Conservation (phyloP, 2,888 invertebrate genomes). For the Formica aserva region DNA sequence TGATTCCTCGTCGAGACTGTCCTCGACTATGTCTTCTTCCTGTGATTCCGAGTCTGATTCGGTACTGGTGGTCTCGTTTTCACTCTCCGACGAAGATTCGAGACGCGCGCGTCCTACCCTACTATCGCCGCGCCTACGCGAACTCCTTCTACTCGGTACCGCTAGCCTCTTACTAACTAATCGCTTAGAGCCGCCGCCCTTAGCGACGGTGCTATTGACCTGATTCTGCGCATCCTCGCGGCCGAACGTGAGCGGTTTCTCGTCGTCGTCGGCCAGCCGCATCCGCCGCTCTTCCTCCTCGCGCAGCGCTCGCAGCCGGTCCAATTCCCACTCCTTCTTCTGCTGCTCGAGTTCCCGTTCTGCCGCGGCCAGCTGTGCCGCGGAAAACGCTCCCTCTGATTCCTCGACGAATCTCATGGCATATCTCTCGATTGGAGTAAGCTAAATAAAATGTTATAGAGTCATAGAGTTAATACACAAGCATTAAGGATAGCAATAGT, state of each 20-base stretch:
- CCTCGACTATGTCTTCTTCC: constrained; percentile 75
- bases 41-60: constrained; percentile 79
- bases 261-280: constrained; percentile 88
- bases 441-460: constrained; percentile 86
- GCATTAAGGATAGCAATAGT: not conserved
- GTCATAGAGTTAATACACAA: not conserved
- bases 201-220: constrained; percentile 89
- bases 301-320: constrained; percentile 90
- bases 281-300: constrained; percentile 89
- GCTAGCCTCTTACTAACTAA: constrained; percentile 77
- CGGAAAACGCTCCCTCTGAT: constrained; percentile 91
- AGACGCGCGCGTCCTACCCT: constrained; percentile 63
- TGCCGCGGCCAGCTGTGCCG: constrained; percentile 95
- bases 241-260: constrained; percentile 90
- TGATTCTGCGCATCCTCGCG: constrained; percentile 93
- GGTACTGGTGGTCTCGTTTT: constrained; percentile 76
- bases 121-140: constrained; percentile 74
- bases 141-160: constrained; percentile 75
- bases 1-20: constrained; percentile 83
- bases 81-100: constrained; percentile 77
- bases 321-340: constrained; percentile 95
- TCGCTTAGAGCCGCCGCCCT: constrained; percentile 76
- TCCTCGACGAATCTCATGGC: constrained; percentile 97
- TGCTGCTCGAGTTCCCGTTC: constrained; percentile 95
- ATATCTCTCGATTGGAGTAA: constrained; percentile 97